These are phyloP conservation scores for Amphimallon solstitiale DNA, from an alignment of 2,888 invertebrate genomes.

Conservation along the genomic window DNA sequence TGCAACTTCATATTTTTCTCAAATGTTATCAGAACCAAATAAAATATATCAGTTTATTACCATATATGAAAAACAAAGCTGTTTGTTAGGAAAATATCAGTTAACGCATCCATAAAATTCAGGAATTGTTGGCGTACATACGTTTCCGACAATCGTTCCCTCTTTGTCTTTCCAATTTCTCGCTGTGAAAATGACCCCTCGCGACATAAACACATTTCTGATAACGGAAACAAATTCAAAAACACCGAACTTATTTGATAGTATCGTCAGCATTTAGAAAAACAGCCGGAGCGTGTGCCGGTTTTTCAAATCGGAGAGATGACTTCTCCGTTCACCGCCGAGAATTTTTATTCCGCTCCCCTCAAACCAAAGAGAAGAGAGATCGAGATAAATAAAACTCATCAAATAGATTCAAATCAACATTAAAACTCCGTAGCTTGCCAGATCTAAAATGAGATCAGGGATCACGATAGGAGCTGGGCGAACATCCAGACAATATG, in stretches of 20 bases:
- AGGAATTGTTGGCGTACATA: background rate
- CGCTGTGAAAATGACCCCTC: conserved; percentile 1
- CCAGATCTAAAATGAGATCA: conserved; percentile 63
- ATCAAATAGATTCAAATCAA: conserved; percentile 64
- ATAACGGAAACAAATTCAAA: conserved; percentile 58
- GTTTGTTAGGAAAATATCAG: conserved; percentile 26
- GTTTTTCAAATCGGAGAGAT: conserved; percentile 56
- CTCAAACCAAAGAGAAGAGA: conserved; percentile 45
- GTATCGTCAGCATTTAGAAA: conserved; percentile 47
- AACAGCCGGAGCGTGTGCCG: conserved; percentile 39
- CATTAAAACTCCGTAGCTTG: conserved; percentile 59
- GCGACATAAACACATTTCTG: conserved; percentile 34
- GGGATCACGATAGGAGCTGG: conserved; percentile 57
- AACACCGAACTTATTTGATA: conserved; percentile 56
- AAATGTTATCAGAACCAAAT: conserved; percentile 15
- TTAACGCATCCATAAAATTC: conserved; percentile 24
- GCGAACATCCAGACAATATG: conserved; percentile 63
- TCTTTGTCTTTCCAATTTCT: background rate
- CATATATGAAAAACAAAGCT: conserved; percentile 31
- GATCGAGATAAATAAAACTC: conserved; percentile 63
- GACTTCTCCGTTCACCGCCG: conserved; percentile 37
- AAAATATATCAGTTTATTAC: conserved; percentile 28
- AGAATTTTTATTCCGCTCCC: background rate
- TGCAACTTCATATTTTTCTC: background rate
- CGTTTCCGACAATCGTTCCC: background rate